Base-by-base conservation (phyloP, 2,888 invertebrate genomes). In the Cetonia aurata region DNA sequence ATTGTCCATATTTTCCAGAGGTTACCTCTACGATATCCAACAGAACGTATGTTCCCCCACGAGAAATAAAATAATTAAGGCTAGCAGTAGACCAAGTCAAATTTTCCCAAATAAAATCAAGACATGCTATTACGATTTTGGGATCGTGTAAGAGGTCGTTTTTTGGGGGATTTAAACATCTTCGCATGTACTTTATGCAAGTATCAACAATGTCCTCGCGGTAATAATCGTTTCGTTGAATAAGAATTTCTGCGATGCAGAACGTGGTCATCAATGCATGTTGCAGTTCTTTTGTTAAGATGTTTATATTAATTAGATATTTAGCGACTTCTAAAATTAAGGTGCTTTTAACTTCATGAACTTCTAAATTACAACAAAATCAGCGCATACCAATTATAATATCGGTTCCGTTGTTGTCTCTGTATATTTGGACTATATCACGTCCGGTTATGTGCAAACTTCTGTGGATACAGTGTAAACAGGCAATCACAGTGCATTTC, bases 31-130 rank as follows among this genome's bases (percentile, higher is more conserved):
- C 78, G 4, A 84, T 75, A 75, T 87, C 87, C 44, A 87, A 77
- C 13, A 85, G 76, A 6, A 78, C 44, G 68, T 80, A 85, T 17
- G 82, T 74, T 13, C 83, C 86, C 9, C 83, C 83, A n/a, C 70
- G 69, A 31, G 79, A 76, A 3, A 85, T 74, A 73, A 87, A 87
- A 25, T 76, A 71, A 19, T 78, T 67, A 4, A 82, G 75, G 37
- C 76, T 78, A 9, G 50, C 65, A 2, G 80, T 75, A 60, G 78
- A 79, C 70, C 75, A 73, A 0, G 81, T 69, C 31, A 86, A 74
- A 60, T 79, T 79, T 65, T 84, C 81, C 86, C 87, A 86, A 31
- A 86, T 75, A 70, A 83, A 85, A 65, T 82, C 81, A 19, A 86
- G 80, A 10, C 81, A 77, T 15, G 82, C 80, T 66, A 86, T 78